Evolutionary conservation across 2,113 vertebrate species (phyloP).

Genomic region (Acanthisitta chloris): DNA sequence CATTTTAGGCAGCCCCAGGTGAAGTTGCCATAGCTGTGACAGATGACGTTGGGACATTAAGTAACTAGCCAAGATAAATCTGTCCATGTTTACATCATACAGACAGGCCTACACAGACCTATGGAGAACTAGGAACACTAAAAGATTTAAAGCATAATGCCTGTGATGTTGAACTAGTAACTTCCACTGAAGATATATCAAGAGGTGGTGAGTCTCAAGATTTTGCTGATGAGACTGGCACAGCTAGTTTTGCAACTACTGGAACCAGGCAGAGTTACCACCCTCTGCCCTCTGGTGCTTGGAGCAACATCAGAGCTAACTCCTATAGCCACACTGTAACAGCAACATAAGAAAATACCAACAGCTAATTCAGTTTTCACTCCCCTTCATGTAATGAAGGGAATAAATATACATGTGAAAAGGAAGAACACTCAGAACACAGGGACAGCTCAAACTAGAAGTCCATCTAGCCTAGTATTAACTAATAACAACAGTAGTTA

Average conservation of each 20-base stretch:
- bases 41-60: not conserved
- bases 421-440: not conserved
- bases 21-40: not conserved
- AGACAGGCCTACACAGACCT: not conserved
- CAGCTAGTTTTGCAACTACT: not conserved
- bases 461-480: not conserved
- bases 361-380: not conserved
- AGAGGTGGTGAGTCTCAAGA: not conserved
- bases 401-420: not conserved
- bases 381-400: rapidly evolving
- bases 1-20: not conserved
- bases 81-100: not conserved
- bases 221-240: not conserved
- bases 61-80: not conserved
- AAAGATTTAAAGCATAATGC: not conserved
- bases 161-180: not conserved
- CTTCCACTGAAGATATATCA: not conserved
- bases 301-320: not conserved
- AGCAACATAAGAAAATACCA: not conserved
- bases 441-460: not conserved
- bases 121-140: not conserved
- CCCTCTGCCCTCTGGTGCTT: not conserved
- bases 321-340: rapidly evolving
- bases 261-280: not conserved
- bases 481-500: not conserved